A percentile compares a stretch with the other conserved stretches of the same genome.
phyloP scores from a whole-genome alignment of 1,140 invertebrate species.

The Centruroides sculpturatus region DNA sequence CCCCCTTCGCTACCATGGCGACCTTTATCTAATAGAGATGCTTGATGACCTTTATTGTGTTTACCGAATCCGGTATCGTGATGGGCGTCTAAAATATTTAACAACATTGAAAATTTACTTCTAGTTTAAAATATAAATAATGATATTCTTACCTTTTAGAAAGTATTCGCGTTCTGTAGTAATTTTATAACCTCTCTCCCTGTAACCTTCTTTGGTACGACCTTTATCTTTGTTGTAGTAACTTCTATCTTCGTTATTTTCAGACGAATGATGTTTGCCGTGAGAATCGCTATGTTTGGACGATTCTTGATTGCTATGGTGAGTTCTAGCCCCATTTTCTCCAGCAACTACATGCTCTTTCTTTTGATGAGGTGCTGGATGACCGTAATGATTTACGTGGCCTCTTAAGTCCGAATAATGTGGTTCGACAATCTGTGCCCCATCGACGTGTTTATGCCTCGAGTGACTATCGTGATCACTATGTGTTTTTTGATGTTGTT shows the following conservation, averaged over 20 bases:
- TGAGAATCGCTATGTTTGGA: not conserved
- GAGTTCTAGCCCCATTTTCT: not conserved
- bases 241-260: constrained; percentile 3
- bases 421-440: not conserved
- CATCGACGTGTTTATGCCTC: not conserved
- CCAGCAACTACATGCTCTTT: not conserved
- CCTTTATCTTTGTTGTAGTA: constrained; percentile 14
- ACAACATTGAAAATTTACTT: too few species aligned
- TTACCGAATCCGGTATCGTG: constrained; percentile 7
- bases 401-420: not conserved
- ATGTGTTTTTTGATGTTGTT: constrained; percentile 2
- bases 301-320: not conserved
- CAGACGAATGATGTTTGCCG: not conserved
- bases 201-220: constrained; percentile 18
- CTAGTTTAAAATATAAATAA: not conserved
- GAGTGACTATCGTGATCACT: constrained; percentile 1
- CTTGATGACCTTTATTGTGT: constrained; percentile 4
- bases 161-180: constrained; percentile 18
- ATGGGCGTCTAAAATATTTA: constrained; percentile 5
- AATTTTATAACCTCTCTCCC: constrained; percentile 20
- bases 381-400: not conserved
- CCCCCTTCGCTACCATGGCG: constrained; percentile 5
- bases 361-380: not conserved
- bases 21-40: constrained; percentile 3
- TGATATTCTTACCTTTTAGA: constrained; percentile 4